A percentile compares a stretch with the other conserved stretches of the same genome.
Evolutionary conservation across 2,888 invertebrate genomes (phyloP).

Genomic region (Lysandra bellargus): DNA sequence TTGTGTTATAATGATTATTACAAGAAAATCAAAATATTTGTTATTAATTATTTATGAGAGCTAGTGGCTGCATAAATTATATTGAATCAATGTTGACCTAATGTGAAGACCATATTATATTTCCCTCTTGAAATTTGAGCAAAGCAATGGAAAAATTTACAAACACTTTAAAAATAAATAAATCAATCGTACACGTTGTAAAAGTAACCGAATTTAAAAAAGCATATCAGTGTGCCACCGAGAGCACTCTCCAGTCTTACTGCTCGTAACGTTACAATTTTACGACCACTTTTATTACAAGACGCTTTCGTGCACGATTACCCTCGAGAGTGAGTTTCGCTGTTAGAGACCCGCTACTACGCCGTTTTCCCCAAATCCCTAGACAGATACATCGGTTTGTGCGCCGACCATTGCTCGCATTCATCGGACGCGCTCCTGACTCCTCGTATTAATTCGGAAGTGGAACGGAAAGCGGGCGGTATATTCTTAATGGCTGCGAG

Average conservation of each 20-base stretch:
- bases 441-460: slow-evolving; percentile 41
- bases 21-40: not conserved
- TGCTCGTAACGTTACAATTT: slow-evolving; percentile 78
- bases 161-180: slow-evolving; percentile 54
- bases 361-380: slow-evolving; percentile 52
- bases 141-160: slow-evolving; percentile 38
- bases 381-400: slow-evolving; percentile 46
- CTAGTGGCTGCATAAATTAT: too few species aligned
- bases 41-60: too few species aligned
- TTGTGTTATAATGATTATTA: not conserved
- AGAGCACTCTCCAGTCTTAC: slow-evolving; percentile 73
- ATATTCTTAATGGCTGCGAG: slow-evolving; percentile 42
- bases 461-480: slow-evolving; percentile 44
- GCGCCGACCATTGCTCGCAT: slow-evolving; percentile 53
- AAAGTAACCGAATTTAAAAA: slow-evolving; percentile 62
- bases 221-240: slow-evolving; percentile 73
- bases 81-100: too few species aligned
- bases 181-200: slow-evolving; percentile 59
- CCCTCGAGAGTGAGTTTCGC: slow-evolving; percentile 80
- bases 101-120: not conserved
- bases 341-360: slow-evolving; percentile 68
- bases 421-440: slow-evolving; percentile 25
- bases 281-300: slow-evolving; percentile 78
- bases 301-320: slow-evolving; percentile 81
- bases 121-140: not conserved